Conservation (phyloP, 2,888 invertebrate genomes). For the Drosophila pullipes region DNA sequence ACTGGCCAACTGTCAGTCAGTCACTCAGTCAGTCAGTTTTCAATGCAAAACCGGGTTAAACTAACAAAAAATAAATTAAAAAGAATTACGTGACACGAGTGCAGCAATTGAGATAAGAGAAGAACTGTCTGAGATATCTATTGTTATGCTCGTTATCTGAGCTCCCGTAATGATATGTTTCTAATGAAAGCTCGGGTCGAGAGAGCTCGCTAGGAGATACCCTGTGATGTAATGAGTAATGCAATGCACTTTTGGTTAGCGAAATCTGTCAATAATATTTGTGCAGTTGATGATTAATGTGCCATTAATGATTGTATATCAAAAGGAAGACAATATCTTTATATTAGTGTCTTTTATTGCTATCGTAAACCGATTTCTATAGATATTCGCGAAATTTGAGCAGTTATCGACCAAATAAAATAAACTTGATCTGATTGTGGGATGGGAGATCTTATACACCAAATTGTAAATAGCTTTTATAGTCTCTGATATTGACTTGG, state of each 20-base stretch:
- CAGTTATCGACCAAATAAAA: no score
- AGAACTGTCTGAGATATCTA: background rate
- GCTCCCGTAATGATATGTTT: background rate
- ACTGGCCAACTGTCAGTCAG: slow-evolving; percentile 5
- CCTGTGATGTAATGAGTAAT: background rate
- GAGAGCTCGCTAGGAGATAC: background rate
- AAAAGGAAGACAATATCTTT: background rate
- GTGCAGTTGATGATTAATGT: background rate
- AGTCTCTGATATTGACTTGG: background rate
- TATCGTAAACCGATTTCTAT: background rate
- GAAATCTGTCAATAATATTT: background rate
- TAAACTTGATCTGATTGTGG: background rate
- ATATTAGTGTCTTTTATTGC: background rate
- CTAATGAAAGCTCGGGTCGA: background rate
- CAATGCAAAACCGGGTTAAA: slow-evolving; percentile 26
- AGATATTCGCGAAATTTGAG: no score
- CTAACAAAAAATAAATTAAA: slow-evolving; percentile 14
- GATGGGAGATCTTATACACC: no score
- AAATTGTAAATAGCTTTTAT: no score
- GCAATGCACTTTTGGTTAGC: no score
- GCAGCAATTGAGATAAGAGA: slow-evolving; percentile 29
- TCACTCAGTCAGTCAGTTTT: background rate
- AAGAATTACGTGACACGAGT: background rate
- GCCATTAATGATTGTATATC: background rate
- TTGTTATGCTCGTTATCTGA: slow-evolving; percentile 8